phyloP scores from a whole-genome alignment of 2,797 vertebrate species.

The Sardinella longiceps region DNA sequence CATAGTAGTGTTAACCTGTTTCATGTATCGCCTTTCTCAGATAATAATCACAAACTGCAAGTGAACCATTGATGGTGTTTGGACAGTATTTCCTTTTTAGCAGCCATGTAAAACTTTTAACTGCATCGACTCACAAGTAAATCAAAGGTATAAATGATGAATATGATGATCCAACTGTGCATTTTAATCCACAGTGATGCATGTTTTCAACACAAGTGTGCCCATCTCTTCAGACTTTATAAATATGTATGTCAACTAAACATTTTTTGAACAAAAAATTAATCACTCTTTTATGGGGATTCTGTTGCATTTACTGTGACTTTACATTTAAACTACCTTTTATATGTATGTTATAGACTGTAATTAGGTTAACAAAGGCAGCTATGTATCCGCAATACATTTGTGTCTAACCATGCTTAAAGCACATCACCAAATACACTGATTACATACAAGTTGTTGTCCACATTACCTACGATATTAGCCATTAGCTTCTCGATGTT shows the following conservation, averaged over 20 bases:
- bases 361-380: no score
- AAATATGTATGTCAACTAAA: not conserved
- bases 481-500: conserved; percentile 82
- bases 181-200: not conserved
- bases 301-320: no score
- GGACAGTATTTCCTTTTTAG: not conserved
- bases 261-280: no score
- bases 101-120: not conserved
- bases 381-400: no score
- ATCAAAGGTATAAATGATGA: not conserved
- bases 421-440: no score
- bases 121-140: not conserved
- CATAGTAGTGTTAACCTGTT: not conserved
- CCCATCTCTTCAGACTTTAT: not conserved
- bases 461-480: conserved; percentile 83
- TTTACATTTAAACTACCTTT: no score
- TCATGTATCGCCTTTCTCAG: not conserved
- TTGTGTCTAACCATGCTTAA: no score
- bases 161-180: not conserved
- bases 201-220: not conserved
- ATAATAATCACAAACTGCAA: not conserved
- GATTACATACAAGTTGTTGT: no score
- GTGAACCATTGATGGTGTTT: not conserved
- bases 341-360: no score
- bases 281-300: no score